phyloP scores from a whole-genome alignment of 2,888 invertebrate species.

The Calephelis perditalis region DNA sequence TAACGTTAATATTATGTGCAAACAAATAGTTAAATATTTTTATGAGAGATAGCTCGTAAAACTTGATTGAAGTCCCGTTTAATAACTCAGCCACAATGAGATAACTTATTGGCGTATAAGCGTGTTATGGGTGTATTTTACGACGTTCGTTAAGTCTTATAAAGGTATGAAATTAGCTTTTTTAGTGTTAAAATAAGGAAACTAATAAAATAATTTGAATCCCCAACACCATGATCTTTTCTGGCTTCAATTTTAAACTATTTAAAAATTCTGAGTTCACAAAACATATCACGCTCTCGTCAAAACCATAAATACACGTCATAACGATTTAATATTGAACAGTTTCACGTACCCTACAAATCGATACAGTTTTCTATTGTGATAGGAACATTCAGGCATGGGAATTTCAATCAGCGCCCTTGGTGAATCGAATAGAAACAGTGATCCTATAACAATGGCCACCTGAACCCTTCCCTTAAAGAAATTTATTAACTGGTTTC shows the following conservation, averaged over 20 bases:
- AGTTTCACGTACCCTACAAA: constrained; percentile 54
- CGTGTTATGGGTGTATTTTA: constrained; percentile 40
- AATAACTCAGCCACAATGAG: constrained; percentile 47
- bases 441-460: constrained; percentile 40
- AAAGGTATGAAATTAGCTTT: constrained; percentile 35
- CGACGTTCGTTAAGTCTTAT: constrained; percentile 33
- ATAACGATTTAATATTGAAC: constrained; percentile 57
- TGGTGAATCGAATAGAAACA: constrained; percentile 37
- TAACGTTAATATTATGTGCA: constrained; percentile 69
- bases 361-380: constrained; percentile 57
- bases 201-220: constrained; percentile 1
- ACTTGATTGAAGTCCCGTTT: constrained; percentile 67
- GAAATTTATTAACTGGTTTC: constrained; percentile 65
- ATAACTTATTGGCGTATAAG: constrained; percentile 46
- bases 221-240: not conserved
- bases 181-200: constrained; percentile 18
- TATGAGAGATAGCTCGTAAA: constrained; percentile 71
- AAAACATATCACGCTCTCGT: constrained; percentile 59
- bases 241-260: constrained; percentile 20
- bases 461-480: constrained; percentile 46
- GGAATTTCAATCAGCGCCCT: constrained; percentile 62
- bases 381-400: constrained; percentile 47
- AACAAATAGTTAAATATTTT: constrained; percentile 77
- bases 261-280: constrained; percentile 44
- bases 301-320: constrained; percentile 65